Percentiles rank a stretch among this genome's conserved stretches.
Conservation (phyloP, 2,888 invertebrate species). For the Drosophila mimica region DNA sequence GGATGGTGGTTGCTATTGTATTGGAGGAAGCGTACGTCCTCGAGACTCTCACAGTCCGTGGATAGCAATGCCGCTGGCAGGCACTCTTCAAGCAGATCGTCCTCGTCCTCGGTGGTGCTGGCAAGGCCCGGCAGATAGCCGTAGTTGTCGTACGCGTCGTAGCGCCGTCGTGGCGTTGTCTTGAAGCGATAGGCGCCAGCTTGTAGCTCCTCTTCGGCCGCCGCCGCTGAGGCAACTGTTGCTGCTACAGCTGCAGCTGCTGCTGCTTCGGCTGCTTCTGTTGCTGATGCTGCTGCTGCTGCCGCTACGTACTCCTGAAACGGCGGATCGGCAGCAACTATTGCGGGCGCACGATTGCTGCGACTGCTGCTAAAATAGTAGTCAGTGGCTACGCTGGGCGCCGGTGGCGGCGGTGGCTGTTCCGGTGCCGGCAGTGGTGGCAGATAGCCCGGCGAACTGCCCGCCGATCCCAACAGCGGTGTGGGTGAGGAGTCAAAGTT, state of each 20-base stretch:
- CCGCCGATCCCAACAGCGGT: conserved; percentile 73
- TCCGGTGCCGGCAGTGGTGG: conserved; percentile 60
- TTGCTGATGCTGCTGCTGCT: conserved; percentile 54
- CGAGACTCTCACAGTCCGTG: conserved; percentile 73
- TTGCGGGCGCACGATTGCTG: conserved; percentile 36
- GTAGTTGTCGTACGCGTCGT: conserved; percentile 76
- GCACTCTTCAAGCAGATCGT: conserved; percentile 69
- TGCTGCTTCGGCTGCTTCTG: conserved; percentile 52
- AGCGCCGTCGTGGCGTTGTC: conserved; percentile 69
- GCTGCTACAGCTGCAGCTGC: conserved; percentile 51
- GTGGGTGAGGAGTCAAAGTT: conserved; percentile 78
- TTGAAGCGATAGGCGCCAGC: conserved; percentile 75
- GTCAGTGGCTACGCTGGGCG: conserved; percentile 72
- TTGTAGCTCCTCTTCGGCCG: conserved; percentile 70
- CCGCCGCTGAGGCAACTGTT: conserved; percentile 55
- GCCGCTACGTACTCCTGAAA: conserved; percentile 44
- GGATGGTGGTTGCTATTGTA: conserved; percentile 56
- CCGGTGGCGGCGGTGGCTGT: conserved; percentile 72
- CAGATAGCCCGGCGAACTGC: conserved; percentile 67
- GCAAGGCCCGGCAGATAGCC: conserved; percentile 72
- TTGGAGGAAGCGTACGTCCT: conserved; percentile 67
- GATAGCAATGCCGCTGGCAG: conserved; percentile 68
- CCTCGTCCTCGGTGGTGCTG: conserved; percentile 72
- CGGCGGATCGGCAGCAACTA: conserved; percentile 33
- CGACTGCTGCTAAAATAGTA: conserved; percentile 64